A percentile compares a stretch with the other conserved stretches of the same genome.
Evolutionary conservation across 2,113 vertebrate genomes (phyloP).

Genomic region (Barbus barbus): DNA sequence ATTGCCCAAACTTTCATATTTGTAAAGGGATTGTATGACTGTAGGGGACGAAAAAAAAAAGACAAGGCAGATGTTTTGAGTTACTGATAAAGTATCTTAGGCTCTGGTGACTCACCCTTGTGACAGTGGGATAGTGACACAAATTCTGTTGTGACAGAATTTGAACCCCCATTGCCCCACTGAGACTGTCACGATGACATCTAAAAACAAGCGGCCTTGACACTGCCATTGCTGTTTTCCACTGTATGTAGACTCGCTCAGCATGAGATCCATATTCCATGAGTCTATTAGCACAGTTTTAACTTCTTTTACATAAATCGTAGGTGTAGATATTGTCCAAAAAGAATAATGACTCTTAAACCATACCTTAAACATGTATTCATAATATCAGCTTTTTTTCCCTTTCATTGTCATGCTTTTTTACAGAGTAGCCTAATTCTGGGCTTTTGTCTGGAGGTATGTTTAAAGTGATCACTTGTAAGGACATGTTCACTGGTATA

Average conservation of each 20-base stretch:
- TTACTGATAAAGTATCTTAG: background rate
- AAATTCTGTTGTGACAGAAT: slow-evolving; percentile 43
- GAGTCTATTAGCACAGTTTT: background rate
- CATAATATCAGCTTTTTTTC: background rate
- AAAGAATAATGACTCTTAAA: background rate
- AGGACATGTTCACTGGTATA: background rate
- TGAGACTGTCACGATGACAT: slow-evolving; percentile 24
- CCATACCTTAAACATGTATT: background rate
- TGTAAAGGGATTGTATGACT: background rate
- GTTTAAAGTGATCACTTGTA: background rate
- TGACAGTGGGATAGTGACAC: slow-evolving; percentile 8
- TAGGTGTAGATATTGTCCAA: background rate
- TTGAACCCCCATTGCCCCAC: slow-evolving; percentile 14
- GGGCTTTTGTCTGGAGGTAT: background rate
- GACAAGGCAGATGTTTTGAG: background rate
- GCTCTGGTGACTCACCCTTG: slow-evolving; percentile 25
- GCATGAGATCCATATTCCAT: background rate
- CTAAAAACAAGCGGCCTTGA: slow-evolving; percentile 8
- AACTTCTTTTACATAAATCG: background rate
- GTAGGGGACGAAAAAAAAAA: background rate
- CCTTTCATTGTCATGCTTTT: background rate
- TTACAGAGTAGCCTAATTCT: background rate
- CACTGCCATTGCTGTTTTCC: background rate
- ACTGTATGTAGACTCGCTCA: background rate
- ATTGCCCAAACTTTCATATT: background rate